Evolutionary conservation across 1,140 invertebrate genomes (phyloP).

Genomic region (Hylyphantes graminicola): DNA sequence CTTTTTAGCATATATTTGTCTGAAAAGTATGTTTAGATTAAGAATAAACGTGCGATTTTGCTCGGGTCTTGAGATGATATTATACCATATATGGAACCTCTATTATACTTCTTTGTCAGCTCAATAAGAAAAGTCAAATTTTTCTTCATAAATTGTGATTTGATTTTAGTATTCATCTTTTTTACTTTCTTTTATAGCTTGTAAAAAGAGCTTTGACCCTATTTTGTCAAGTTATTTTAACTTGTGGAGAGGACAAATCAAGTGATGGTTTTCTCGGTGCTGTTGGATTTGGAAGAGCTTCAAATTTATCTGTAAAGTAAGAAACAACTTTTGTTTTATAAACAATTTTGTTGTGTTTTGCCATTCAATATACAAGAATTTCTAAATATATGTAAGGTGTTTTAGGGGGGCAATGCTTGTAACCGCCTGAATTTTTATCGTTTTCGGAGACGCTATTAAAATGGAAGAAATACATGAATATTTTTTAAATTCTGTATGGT

Average conservation of each 20-base stretch:
- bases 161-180: neutral
- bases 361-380: neutral
- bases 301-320: constrained; percentile 32
- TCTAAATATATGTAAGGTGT: neutral
- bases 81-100: too few relatives aligned
- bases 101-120: too few relatives aligned
- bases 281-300: constrained; percentile 17
- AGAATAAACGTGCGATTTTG: too few relatives aligned
- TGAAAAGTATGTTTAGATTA: too few relatives aligned
- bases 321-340: neutral
- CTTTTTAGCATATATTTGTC: too few relatives aligned
- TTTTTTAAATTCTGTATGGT: too few relatives aligned
- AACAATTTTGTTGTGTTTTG: neutral
- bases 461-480: too few relatives aligned
- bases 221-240: constrained; percentile 2
- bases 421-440: too few relatives aligned
- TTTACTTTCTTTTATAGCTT: constrained; percentile 5
- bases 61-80: too few relatives aligned
- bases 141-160: neutral
- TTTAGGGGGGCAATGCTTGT: too few relatives aligned
- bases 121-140: too few relatives aligned
- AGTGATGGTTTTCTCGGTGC: neutral
- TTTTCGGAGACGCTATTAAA: too few relatives aligned
- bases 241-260: constrained; percentile 18
- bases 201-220: constrained; percentile 4